Conservation (phyloP, 2,797 vertebrate genomes). For the Diglossa cyanea region DNA sequence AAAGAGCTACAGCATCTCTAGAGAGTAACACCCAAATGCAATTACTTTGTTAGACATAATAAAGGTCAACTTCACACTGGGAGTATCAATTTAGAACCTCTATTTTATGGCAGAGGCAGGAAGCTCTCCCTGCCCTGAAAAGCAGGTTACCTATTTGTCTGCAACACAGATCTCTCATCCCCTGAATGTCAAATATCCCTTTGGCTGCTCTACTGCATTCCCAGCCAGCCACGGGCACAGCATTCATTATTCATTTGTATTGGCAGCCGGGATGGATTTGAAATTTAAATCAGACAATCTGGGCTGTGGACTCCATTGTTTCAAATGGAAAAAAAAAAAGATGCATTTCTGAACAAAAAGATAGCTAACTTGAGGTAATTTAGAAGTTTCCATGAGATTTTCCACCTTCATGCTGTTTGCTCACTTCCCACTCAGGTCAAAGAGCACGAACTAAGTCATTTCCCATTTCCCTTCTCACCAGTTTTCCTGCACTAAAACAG, state of each 20-base stretch:
- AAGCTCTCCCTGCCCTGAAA: background rate
- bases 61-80: background rate
- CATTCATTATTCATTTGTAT: constrained; percentile 5
- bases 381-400: background rate
- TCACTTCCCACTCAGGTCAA: background rate
- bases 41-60: background rate
- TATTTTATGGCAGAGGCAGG: background rate
- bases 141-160: background rate
- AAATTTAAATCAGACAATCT: constrained; percentile 40
- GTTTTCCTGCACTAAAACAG: background rate
- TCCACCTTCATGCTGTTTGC: background rate
- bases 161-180: background rate
- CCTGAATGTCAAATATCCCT: background rate
- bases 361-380: background rate
- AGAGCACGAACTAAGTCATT: background rate
- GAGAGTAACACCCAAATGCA: background rate
- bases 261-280: background rate
- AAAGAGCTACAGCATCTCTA: background rate
- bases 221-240: background rate
- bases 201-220: background rate
- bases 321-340: background rate
- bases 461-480: background rate
- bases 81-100: background rate
- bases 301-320: background rate
- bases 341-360: background rate